Evolutionary conservation across 2,797 vertebrate species (phyloP).

Genomic region (Psittacula echo): DNA sequence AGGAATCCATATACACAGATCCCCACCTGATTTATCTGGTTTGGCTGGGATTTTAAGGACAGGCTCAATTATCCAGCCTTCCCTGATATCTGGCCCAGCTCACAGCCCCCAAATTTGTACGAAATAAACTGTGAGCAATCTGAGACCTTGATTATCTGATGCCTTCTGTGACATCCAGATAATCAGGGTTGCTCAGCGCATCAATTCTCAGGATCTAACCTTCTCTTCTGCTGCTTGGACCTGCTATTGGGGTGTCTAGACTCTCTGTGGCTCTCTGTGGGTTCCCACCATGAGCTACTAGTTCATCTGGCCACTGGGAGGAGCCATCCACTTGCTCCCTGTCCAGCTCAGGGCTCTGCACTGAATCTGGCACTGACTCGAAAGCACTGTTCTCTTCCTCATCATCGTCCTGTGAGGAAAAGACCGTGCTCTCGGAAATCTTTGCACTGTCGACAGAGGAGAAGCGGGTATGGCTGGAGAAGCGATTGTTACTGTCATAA

Average conservation of each 20-base stretch:
- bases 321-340: conserved; percentile 75
- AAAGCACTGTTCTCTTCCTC: conserved; percentile 94
- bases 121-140: background rate
- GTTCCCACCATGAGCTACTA: conserved; percentile 72
- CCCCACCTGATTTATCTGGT: background rate
- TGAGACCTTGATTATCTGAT: conserved; percentile 52
- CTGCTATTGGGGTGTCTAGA: conserved; percentile 83
- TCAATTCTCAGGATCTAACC: conserved; percentile 83
- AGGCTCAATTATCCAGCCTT: conserved; percentile 36
- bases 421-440: conserved; percentile 95
- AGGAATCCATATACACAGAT: background rate
- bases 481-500: conserved; percentile 86
- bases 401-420: conserved; percentile 96
- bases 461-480: conserved; percentile 94
- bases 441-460: conserved; percentile 96
- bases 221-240: conserved; percentile 84
- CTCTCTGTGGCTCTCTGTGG: conserved; percentile 75
- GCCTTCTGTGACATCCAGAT: conserved; percentile 50
- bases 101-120: background rate
- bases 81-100: background rate
- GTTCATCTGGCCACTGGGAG: conserved; percentile 79
- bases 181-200: conserved; percentile 11
- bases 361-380: conserved; percentile 86
- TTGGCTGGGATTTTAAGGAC: conserved; percentile 4
- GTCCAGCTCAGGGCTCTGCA: conserved; percentile 84